Base-by-base conservation (phyloP, 2,797 vertebrate genomes). In the Amniataba percoides region DNA sequence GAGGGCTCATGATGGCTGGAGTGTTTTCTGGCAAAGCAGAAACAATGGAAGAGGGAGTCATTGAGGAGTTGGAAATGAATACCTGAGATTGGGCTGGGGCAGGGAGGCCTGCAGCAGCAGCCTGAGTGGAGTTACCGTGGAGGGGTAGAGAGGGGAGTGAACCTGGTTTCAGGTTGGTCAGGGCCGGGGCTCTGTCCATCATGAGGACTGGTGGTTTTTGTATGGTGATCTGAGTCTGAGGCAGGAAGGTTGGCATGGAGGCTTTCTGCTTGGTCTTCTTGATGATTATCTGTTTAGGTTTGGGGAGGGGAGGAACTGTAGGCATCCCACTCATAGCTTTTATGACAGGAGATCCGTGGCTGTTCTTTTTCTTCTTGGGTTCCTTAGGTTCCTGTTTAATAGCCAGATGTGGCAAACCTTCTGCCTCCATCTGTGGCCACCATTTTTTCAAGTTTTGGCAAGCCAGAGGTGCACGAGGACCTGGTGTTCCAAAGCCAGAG, bases 191-290 rank as follows among this genome's bases (percentile, higher is more conserved):
- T 90, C 93, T 94, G 45, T 92, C 80, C 1, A 83, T 90, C 71
- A 93, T 78, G 76, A 88, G 88, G 91, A 94, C 23, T 49, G 88
- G 58, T 83, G 84, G 46, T 93, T 81, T 95, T 64, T 89, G 92
- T 85, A 97, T 43, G 78, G 90, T 61, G 51, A 99, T 99, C 88
- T 99, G 98, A 88, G 66, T 93, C 67, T 97, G 92, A 68, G 98
- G 98, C 55, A 94, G 93, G 93, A 99, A 99, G 84, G 96, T 95
- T 46, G 97, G 97, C 86, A 96, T 93, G 0, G 96, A 95, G 71
- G 98, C 97, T 91, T 97, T 97, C 74, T 96, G 96, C 95, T 96
- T 97, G 8, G 95, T 91, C 86, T 97, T 97, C 87, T 97, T 99
- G 91, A 98, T 99, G 84, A 97, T 93, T 85, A 98, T 94, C 74